Evolutionary conservation across 2,888 invertebrate genomes (phyloP), one percentile per base, ranked within the genome.

Genomic region (Drosophila ochracea): DNA sequence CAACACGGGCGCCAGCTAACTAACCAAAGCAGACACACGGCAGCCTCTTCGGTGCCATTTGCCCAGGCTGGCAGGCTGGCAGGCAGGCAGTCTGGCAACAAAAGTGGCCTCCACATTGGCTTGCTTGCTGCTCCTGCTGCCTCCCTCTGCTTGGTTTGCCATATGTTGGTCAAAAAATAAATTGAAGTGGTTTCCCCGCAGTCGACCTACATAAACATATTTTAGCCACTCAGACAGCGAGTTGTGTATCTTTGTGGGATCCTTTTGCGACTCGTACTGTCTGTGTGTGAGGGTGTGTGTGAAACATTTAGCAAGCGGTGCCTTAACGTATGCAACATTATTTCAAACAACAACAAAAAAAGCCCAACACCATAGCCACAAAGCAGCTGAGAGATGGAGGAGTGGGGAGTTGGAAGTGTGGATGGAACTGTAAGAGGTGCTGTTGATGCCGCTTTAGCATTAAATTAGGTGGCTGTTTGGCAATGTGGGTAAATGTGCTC

Each of bases 151-250:
- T 66, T 55, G 41, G 50, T 57, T 41, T 65, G 85, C 82, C 90
- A 88, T 89, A 83, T 88, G 87, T 89, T 87, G 90, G 90, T 85
- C 90, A 88, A 84, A 85, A 85, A 83, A 84, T 87, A 87, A 87
- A 87, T 89, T 87, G 90, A 87, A 87, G 83, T 88, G 88, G 90
- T 83, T 82, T 80, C 73, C 81, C 81, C 71, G 68, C 69, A 69
- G 75, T 66, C 80, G 78, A 75, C 81, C 76, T 73, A 76, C 73
- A 81, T 76, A 84, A 84, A 84, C 77, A 77, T 83, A 84, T 84
- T 80, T 79, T 63, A 74, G 81, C 58, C 78, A 82, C 77, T 75
- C 82, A 69, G 73, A 61, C 58, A 58, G 73, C 69, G 52, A 57
- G 73, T 28, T 68, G 74, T 74, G 81, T 77, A 71, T 80, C 69